Conservation (phyloP, 2,797 vertebrate genomes). For the Perodicticus potto region DNA sequence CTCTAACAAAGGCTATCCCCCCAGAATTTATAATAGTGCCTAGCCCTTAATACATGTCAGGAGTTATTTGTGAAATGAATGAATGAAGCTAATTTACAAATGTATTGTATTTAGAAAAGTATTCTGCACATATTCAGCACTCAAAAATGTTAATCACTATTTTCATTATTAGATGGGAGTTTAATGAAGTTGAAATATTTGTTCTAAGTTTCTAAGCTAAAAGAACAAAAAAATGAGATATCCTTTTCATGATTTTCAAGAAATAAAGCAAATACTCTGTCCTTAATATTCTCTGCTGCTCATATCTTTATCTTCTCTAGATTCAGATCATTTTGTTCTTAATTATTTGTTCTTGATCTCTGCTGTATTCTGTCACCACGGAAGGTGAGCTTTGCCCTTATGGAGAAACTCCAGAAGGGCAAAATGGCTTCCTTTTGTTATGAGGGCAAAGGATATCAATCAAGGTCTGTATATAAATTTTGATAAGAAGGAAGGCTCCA, state of each 20-base stretch:
- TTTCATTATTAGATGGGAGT: constrained; percentile 4
- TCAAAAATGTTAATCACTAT: background rate
- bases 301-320: background rate
- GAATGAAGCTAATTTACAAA: background rate
- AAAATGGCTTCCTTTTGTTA: background rate
- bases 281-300: background rate
- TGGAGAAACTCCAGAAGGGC: background rate
- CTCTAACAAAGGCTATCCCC: background rate
- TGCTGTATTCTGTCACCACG: background rate
- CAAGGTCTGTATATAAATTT: background rate
- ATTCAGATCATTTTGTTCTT: background rate
- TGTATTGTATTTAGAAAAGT: background rate
- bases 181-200: constrained; percentile 32
- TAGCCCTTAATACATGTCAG: background rate
- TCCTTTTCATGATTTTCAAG: background rate
- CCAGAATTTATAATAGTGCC: background rate
- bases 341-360: background rate
- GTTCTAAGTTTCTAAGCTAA: constrained; percentile 20
- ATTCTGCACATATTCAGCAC: background rate
- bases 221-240: background rate
- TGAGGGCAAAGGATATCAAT: background rate
- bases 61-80: constrained; percentile 15
- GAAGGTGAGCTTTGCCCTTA: background rate
- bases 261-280: background rate
- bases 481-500: constrained; percentile 24